Conservation (phyloP, 2,113 vertebrate species). For the Physeter macrocephalus region DNA sequence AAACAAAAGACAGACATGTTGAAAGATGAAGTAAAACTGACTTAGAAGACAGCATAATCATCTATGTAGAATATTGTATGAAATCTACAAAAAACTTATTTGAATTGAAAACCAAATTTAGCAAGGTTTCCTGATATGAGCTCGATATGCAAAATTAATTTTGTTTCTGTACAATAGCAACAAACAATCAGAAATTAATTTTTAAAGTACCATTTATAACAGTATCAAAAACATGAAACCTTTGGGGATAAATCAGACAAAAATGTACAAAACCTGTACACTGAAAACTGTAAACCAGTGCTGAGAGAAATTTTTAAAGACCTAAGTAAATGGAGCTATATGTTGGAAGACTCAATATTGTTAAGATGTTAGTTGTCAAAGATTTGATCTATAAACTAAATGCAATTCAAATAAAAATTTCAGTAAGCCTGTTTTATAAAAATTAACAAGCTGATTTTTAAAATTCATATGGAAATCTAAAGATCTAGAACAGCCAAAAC, state of each 20-base stretch:
- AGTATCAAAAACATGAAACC: background rate
- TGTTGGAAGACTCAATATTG: background rate
- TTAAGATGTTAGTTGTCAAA: background rate
- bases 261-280: background rate
- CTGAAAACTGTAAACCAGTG: background rate
- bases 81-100: background rate
- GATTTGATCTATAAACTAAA: background rate
- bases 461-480: background rate
- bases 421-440: background rate
- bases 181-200: background rate
- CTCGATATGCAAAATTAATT: background rate
- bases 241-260: background rate
- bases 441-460: background rate
- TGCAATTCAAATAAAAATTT: background rate
- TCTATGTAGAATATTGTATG: background rate
- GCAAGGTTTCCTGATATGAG: background rate
- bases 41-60: background rate
- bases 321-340: background rate
- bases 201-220: background rate
- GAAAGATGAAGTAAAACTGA: background rate
- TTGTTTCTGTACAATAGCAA: background rate
- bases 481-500: background rate
- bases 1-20: background rate
- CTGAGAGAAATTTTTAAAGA: background rate
- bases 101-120: background rate